A percentile compares a stretch with the other conserved stretches of the same genome.
Conservation (phyloP, 1,140 invertebrate genomes). For the Habropoda laboriosa region DNA sequence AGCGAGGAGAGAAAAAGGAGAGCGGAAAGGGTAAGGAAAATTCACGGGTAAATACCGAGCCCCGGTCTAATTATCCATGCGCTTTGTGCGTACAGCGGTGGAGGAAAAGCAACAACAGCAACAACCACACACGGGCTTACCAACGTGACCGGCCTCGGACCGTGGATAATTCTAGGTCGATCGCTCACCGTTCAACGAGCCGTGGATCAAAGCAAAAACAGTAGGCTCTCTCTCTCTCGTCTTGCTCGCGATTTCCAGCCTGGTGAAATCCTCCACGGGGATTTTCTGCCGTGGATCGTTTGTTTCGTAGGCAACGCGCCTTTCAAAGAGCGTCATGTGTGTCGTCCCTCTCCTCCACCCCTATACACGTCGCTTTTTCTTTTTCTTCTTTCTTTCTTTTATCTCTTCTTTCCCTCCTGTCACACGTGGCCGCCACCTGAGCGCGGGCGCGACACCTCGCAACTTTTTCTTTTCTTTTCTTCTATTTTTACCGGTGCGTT, state of each 20-base stretch:
- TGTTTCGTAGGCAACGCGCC: constrained; percentile 8
- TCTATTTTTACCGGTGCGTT: constrained; percentile 7
- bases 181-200: constrained; percentile 61
- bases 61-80: constrained; percentile 64
- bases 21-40: not conserved
- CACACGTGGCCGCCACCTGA: not conserved
- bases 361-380: too few relatives aligned
- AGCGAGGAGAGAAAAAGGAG: not conserved
- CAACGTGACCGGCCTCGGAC: constrained; percentile 47
- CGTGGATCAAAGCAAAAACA: constrained; percentile 60
- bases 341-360: too few relatives aligned
- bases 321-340: constrained; percentile 4
- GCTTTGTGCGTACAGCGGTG: constrained; percentile 52
- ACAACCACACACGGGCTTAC: constrained; percentile 25
- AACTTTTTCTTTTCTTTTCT: too few relatives aligned
- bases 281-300: constrained; percentile 46
- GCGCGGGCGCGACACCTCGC: too few relatives aligned
- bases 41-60: constrained; percentile 7
- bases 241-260: constrained; percentile 43
- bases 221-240: constrained; percentile 19
- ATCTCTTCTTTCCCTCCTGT: constrained; percentile 18
- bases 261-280: constrained; percentile 40
- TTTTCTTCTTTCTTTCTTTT: too few relatives aligned
- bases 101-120: constrained; percentile 48
- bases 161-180: constrained; percentile 53